phyloP scores from a whole-genome alignment of 2,888 invertebrate species.

The Mythimna impura region DNA sequence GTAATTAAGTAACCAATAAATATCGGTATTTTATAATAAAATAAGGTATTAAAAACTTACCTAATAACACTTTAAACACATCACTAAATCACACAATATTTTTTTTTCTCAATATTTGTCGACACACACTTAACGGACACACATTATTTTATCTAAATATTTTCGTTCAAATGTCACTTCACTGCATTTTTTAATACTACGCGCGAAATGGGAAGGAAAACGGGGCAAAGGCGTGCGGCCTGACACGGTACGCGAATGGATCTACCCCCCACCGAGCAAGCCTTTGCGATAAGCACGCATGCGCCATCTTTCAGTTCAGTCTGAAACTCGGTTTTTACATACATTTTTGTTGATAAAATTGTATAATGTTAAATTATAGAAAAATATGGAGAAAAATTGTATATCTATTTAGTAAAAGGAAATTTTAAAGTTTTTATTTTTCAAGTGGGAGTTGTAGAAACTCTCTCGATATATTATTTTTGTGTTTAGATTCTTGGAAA shows the following conservation, averaged over 20 bases:
- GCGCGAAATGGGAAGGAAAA: slow-evolving; percentile 49
- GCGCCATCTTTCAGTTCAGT: slow-evolving; percentile 53
- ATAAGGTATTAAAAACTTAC: slow-evolving; percentile 49
- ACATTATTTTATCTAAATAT: slow-evolving; percentile 47
- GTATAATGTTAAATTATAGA: background rate
- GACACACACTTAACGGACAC: slow-evolving; percentile 52
- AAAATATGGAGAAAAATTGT: background rate
- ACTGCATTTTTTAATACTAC: slow-evolving; percentile 65
- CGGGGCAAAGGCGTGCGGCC: slow-evolving; percentile 61
- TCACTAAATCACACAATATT: slow-evolving; percentile 57
- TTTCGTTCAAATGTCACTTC: slow-evolving; percentile 62
- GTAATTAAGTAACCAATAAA: background rate
- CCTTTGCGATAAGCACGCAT: slow-evolving; percentile 54
- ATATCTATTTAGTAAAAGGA: background rate
- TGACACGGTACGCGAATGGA: slow-evolving; percentile 47
- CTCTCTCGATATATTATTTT: background rate
- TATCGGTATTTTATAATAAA: background rate
- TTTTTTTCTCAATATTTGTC: slow-evolving; percentile 39
- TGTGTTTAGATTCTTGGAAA: background rate
- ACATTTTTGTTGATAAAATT: slow-evolving; percentile 27
- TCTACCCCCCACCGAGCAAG: slow-evolving; percentile 63
- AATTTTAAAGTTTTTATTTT: background rate
- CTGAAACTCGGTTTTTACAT: slow-evolving; percentile 18
- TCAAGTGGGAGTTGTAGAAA: background rate
- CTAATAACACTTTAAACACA: slow-evolving; percentile 62